These are phyloP conservation scores for Syngnathoides biaculeatus DNA, from an alignment of 2,113 vertebrate species.

Conservation along the genomic window DNA sequence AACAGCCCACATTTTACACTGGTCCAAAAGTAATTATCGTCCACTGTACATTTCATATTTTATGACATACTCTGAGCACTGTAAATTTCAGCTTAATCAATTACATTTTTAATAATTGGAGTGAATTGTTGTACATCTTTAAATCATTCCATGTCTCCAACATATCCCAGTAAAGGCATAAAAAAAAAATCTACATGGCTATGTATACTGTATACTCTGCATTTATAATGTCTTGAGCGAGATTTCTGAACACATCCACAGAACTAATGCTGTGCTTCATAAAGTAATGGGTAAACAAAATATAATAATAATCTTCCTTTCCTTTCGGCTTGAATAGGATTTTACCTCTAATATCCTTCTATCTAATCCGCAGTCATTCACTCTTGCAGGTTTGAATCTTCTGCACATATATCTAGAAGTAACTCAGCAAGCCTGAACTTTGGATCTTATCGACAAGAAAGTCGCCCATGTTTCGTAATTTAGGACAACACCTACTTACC, in stretches of 20 bases:
- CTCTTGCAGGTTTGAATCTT: constrained; percentile 12
- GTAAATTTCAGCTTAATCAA: constrained; percentile 38
- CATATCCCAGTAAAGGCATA: too few species aligned
- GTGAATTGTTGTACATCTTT: too few species aligned
- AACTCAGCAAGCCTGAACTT: constrained; percentile 41
- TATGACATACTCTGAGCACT: constrained; percentile 22
- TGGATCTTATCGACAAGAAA: constrained; percentile 56
- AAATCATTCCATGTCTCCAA: too few species aligned
- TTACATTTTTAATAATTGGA: too few species aligned
- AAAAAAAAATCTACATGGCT: too few species aligned
- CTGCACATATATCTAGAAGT: constrained; percentile 51
- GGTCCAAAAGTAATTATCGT: too few species aligned
- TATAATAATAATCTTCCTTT: too few species aligned
- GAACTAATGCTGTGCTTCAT: neutral
- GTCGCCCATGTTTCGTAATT: constrained; percentile 59
- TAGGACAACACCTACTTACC: constrained; percentile 45
- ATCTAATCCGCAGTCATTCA: neutral
- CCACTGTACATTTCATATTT: too few species aligned
- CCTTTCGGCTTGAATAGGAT: constrained; percentile 56
- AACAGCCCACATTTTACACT: too few species aligned
- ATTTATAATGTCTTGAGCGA: neutral
- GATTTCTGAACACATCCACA: neutral
- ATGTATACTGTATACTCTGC: too few species aligned
- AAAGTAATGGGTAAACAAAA: too few species aligned
- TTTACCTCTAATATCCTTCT: constrained; percentile 29